Evolutionary conservation across 2,888 invertebrate species (phyloP), one percentile per base, ranked within the genome.

Genomic region (Geotrupes spiniger): DNA sequence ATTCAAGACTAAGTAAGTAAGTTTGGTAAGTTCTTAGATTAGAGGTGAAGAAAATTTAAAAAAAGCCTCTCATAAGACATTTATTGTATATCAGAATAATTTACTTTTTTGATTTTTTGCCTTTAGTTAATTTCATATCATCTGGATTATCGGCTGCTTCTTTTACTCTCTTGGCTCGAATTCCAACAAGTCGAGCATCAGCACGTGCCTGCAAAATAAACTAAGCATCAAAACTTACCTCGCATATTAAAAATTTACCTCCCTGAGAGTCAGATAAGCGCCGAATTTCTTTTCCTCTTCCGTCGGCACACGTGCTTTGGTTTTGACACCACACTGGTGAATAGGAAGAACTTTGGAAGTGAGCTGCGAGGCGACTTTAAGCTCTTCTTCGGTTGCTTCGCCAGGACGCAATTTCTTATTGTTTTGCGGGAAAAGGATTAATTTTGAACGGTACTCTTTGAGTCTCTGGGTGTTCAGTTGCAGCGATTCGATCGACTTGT

Each of bases 341-440:
- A 96, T 82, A 1, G 97, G 96, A 87, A 98, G 86, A 47, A 98
- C 76, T 40, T 83, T 78, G 15, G 85, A 84, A 64, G 79, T 82
- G 49, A 94, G 76, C 74, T 99, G 98, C 15, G 87, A 85, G 11
- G 96, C 97, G 72, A 96, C 58, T 72, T 95, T 96, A 64, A 91
- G 82, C 71, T 97, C 95, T 68, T 97, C 95, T 66, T 87, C 86
- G 54, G 82, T 83, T n/a, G 89, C 86, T 74, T 90, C 90, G 63
- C 89, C 89, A 78, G 87, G 84, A 70, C 85, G 80, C 52, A 87
- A 80, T 81, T 90, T 84, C 74, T 81, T 82, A 79, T 89, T 92
- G 66, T 93, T 93, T 73, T 89, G 83, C 50, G 99, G 99, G 95
- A 98, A 99, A 60, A 99, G 79, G 70, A 99, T 96, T 67, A 99